phyloP scores from a whole-genome alignment of 2,888 invertebrate genomes.

The Drosophila putrida region DNA sequence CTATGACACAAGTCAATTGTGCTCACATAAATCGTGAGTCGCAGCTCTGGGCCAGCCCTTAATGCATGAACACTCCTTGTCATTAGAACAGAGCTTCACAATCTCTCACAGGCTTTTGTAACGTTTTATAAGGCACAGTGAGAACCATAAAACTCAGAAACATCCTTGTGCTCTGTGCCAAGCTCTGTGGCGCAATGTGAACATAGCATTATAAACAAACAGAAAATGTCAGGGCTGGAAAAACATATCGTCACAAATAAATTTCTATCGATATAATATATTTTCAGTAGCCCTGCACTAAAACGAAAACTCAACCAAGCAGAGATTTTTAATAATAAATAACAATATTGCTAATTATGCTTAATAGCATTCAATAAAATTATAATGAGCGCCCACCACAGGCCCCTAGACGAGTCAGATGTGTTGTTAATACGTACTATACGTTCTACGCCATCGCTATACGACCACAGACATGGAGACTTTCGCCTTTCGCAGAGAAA shows the following conservation, averaged over 20 bases:
- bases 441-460: conserved; percentile 81
- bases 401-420: conserved; percentile 80
- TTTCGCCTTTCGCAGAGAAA: conserved; percentile 83
- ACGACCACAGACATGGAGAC: conserved; percentile 83
- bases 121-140: no score
- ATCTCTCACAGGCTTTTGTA: no score
- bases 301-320: conserved; percentile 35
- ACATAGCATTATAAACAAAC: no score
- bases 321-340: conserved; percentile 26
- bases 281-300: background rate
- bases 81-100: no score
- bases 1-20: no score
- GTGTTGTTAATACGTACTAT: conserved; percentile 81
- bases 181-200: background rate
- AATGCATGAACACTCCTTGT: no score
- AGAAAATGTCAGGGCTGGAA: conserved; percentile 3
- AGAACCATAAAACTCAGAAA: no score
- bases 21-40: no score
- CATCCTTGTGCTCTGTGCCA: no score
- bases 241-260: no score
- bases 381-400: conserved; percentile 77
- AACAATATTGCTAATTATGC: conserved; percentile 43
- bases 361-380: conserved; percentile 28
- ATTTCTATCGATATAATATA: no score
- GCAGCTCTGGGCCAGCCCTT: no score